These are phyloP conservation scores for Andrena trimmerana DNA, from an alignment of 2,888 invertebrate genomes.

Conservation along the genomic window DNA sequence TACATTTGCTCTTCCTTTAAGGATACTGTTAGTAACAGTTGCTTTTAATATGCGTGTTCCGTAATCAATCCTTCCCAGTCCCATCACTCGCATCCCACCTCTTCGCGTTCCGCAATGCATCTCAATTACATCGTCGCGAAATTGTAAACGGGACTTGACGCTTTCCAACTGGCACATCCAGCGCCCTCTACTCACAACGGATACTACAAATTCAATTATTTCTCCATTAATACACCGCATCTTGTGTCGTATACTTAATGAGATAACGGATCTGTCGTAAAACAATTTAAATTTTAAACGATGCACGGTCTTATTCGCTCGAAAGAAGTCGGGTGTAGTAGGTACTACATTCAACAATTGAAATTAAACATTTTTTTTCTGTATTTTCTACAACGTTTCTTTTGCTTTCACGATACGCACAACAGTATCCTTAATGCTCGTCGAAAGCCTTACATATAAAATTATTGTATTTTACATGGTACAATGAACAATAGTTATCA, in stretches of 20 bases:
- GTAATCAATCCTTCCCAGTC: conserved; percentile 13
- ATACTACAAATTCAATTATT: conserved; percentile 1
- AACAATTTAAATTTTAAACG: not conserved
- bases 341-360: not conserved
- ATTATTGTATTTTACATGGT: conserved; percentile 1
- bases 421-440: not conserved
- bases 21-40: conserved; percentile 48
- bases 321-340: not conserved
- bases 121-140: not conserved
- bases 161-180: not conserved
- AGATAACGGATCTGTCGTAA: not conserved
- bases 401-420: conserved; percentile 20
- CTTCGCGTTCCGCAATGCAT: conserved; percentile 33
- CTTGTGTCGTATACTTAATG: conserved; percentile 30
- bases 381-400: conserved; percentile 14
- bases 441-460: conserved; percentile 25
- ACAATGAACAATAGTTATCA: conserved; percentile 16
- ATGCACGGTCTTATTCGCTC: not conserved
- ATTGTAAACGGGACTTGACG: conserved; percentile 36
- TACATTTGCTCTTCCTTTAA: conserved; percentile 45
- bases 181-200: not conserved
- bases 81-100: not conserved
- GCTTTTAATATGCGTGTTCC: conserved; percentile 44
- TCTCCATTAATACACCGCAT: conserved; percentile 1
- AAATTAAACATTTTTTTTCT: conserved; percentile 9